A percentile compares a stretch with the other conserved stretches of the same genome.
phyloP scores from a whole-genome alignment of 2,113 vertebrate species.

The Nipponia nippon region DNA sequence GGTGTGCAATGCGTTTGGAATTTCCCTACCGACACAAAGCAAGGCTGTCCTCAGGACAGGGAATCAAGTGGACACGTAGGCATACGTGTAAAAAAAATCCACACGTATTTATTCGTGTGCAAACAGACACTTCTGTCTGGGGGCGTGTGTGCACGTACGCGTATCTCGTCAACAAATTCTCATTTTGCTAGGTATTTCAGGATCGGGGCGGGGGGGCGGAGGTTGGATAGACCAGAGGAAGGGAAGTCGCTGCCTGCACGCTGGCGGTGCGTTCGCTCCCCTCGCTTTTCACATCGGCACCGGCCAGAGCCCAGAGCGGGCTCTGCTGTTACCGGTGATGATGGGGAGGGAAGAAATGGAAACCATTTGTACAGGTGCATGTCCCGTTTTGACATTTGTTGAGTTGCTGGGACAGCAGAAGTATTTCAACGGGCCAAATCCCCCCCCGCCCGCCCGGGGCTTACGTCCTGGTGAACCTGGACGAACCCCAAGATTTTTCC shows the following conservation, averaged over 20 bases:
- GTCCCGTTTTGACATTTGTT: not conserved
- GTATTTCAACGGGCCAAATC: not conserved
- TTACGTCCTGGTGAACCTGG: not conserved
- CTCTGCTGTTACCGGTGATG: constrained; percentile 35
- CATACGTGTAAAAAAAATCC: constrained; percentile 32
- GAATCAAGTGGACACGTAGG: constrained; percentile 53
- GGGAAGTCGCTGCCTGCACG: not conserved
- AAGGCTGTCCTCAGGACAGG: constrained; percentile 67
- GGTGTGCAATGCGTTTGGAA: constrained; percentile 82
- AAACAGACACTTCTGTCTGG: not conserved
- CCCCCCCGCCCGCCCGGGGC: not conserved
- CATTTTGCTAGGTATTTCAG: constrained; percentile 37
- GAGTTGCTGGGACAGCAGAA: constrained; percentile 24
- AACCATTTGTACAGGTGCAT: not conserved
- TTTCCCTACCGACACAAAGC: constrained; percentile 72
- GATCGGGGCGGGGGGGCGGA: not conserved
- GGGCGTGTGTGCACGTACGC: not conserved
- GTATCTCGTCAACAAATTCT: constrained; percentile 10
- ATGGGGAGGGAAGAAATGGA: constrained; percentile 11
- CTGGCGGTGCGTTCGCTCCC: not conserved
- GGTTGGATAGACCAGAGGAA: constrained; percentile 31
- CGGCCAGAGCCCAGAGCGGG: not conserved
- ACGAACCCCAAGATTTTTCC: not conserved
- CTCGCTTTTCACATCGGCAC: constrained; percentile 46
- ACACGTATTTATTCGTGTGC: constrained; percentile 15